Evolutionary conservation across 2,888 invertebrate genomes (phyloP), one percentile per base, ranked within the genome.

Genomic region (Agonum fuliginosum): DNA sequence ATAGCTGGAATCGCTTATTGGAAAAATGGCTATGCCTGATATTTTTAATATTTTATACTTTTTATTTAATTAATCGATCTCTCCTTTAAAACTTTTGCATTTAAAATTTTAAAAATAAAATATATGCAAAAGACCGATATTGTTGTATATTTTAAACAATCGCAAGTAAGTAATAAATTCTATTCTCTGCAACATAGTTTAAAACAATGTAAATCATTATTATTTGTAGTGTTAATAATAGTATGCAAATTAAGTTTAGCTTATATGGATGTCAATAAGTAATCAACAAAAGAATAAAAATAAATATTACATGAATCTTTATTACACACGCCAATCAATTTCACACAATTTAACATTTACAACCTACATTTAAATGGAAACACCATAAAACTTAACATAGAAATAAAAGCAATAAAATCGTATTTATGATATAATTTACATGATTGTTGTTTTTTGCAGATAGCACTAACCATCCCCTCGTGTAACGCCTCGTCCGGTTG

Each of bases 401-500:
- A 48, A 12, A 41, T 6, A 41, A 41, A 41, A n/a, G n/a, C n/a
- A n/a, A n/a, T n/a, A n/a, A n/a, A n/a, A n/a, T n/a, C n/a, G 8
- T n/a, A 41, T 46, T 14, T 12, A 46, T 10, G 4, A 46, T 48
- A 48, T 19, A 48, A 20, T 20, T 17, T 19, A 43, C 14, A n/a
- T n/a, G 1, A 10, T 48, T 48, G 4, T 30, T 27, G 14, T 14
- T 30, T 27, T 62, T 46, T 85, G 27, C 84, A 88, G 87, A 83
- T 86, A 82, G 83, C 85, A 80, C 80, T 83, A 58, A 79, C 81
- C 48, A 82, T 83, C 46, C 81, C 83, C 51, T 82, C 82, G 77
- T 83, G 83, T 78, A 54, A 77, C 14, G 70, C 80, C 22, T 81
- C 83, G 77, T 85, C 88, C 81, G 89, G 90, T 46, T 93, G 92